Base-by-base conservation (phyloP, 1,140 invertebrate genomes). In the Rhyacophila brunnea region DNA sequence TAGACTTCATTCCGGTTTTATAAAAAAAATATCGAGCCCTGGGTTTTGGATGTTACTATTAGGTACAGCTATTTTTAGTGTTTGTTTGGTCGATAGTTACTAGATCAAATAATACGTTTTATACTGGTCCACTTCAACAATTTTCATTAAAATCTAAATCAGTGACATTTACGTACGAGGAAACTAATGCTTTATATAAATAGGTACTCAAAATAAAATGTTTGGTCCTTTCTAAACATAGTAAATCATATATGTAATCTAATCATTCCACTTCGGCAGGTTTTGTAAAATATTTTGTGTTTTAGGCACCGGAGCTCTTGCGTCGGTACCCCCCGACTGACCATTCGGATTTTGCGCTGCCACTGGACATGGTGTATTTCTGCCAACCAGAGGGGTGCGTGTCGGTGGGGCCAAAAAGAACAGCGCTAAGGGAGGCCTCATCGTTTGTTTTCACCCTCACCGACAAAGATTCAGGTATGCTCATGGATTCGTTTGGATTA, bases 331-430 rank as follows among this genome's bases (percentile, higher is more conserved):
- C 97, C 0, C 83, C 93, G 6, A 93, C 96, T 62, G 96, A 99
- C 77, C 97, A 99, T 75, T 89, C 91, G 71, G 98, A 99, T 77
- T 99, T 99, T 78, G 90, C 93, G 0, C 79, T 99, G 59, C 95
- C 97, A 1, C 79, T 95, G 67, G 97, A 99, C 78, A 96, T 99
- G 84, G 95, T 98, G 6, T 98, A 96, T 71, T 99, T 99, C 79
- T 99, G 98, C 73, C 98, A 99, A 77, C 98, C 98, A 0, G 98
- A 99, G 80, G 97, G 97, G 45, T 99, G 96, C 71, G 86, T 92
- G 53, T 95, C 87, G 63, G 89, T 94, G 42, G 94, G 93, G 18
- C 92, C 91, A 2, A 87, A 91, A 70, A 84, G 91, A 61, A 90
- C 89, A 42, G 89, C 90, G 42, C 75, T 90, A 17, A 80, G 94